These are phyloP conservation scores for Hydrozoanthus tunicans DNA, from an alignment of 64 coral and sea anemone species.

Conservation along the genomic window DNA sequence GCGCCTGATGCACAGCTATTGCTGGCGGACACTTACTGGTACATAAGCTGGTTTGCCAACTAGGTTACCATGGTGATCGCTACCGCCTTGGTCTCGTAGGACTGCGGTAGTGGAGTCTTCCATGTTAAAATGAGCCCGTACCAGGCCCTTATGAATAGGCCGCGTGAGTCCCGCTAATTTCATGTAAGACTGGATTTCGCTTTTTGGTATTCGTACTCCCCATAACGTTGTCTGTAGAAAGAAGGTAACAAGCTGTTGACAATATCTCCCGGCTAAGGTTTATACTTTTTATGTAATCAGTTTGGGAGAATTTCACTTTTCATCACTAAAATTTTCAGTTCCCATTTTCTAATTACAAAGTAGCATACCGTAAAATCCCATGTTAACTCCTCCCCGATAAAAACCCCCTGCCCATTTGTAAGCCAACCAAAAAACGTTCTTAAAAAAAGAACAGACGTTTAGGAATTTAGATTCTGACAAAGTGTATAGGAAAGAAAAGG, in stretches of 20 bases:
- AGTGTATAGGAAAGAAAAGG: too few relatives aligned
- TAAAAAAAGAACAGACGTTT: too few relatives aligned
- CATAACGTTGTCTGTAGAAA: slow-evolving; percentile 75
- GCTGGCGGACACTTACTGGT: slow-evolving; percentile 56
- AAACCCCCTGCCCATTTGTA: too few relatives aligned
- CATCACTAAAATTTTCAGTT: too few relatives aligned
- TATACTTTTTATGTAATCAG: not conserved
- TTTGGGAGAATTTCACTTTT: too few relatives aligned
- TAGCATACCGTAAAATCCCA: too few relatives aligned
- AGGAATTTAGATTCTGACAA: too few relatives aligned
- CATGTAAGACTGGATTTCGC: slow-evolving; percentile 81
- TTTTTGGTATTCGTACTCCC: slow-evolving; percentile 67
- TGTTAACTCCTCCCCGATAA: too few relatives aligned
- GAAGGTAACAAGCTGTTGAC: not conserved
- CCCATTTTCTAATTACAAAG: not conserved
- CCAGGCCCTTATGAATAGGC: slow-evolving; percentile 93
- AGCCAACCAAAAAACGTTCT: too few relatives aligned
- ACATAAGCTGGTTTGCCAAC: slow-evolving; percentile 72
- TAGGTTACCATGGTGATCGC: slow-evolving; percentile 69
- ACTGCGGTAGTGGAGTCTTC: slow-evolving; percentile 48
- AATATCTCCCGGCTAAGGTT: not conserved
- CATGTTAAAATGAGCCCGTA: slow-evolving; percentile 89
- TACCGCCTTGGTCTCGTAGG: slow-evolving; percentile 60
- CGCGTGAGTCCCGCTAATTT: slow-evolving; percentile 89
- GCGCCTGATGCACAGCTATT: not conserved